Evolutionary conservation across 2,113 vertebrate genomes (phyloP).

Genomic region (Eulemur macaco): DNA sequence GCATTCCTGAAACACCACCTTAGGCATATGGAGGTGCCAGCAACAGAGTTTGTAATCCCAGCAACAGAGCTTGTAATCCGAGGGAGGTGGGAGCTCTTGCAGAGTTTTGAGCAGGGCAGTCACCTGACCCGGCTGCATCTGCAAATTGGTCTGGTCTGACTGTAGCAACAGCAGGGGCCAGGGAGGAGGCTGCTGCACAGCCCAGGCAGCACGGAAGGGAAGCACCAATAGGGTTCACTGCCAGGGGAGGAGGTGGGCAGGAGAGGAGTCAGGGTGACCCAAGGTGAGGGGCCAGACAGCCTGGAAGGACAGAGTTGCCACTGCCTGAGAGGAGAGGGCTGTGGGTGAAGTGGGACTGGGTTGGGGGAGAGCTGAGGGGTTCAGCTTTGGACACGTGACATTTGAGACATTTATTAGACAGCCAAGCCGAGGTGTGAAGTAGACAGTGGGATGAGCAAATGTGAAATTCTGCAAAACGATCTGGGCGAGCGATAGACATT

Average conservation of each 20-base stretch:
- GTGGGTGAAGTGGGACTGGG: neutral
- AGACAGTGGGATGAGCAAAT: neutral
- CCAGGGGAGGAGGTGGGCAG: too few relatives aligned
- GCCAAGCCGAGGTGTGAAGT: neutral
- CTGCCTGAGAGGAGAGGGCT: neutral
- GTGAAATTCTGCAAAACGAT: neutral
- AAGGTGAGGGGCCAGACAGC: neutral
- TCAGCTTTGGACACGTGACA: neutral
- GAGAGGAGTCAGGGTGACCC: neutral
- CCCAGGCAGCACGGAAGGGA: neutral
- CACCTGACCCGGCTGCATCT: neutral
- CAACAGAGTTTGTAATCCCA: neutral
- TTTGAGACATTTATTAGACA: neutral
- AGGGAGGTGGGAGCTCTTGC: neutral
- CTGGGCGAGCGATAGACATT: accelerated
- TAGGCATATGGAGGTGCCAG: accelerated
- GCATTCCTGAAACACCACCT: too few relatives aligned
- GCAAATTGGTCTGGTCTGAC: neutral
- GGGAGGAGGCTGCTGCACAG: accelerated
- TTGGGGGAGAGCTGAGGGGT: neutral
- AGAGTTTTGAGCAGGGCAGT: neutral
- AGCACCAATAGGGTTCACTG: neutral
- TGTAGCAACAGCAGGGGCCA: accelerated
- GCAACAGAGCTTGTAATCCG: neutral
- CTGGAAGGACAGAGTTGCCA: too few relatives aligned